phyloP scores from a whole-genome alignment of 2,888 invertebrate species.

The Phaonia tiefii region DNA sequence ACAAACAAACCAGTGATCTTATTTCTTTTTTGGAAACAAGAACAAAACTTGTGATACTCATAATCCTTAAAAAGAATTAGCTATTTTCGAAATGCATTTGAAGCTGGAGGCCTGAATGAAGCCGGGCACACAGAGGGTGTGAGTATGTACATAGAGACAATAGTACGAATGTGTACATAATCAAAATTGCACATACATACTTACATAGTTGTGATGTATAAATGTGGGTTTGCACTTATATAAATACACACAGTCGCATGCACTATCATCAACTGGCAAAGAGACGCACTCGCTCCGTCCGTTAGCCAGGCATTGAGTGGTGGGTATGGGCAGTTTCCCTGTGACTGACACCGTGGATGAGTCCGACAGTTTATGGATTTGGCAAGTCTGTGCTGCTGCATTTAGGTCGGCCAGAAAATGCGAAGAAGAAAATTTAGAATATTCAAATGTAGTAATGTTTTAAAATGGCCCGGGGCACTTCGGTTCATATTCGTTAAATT shows the following conservation, averaged over 20 bases:
- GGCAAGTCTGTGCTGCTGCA: not conserved
- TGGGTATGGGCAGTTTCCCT: slow-evolving; percentile 38
- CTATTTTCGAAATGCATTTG: slow-evolving; percentile 30
- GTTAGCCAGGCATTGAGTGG: slow-evolving; percentile 1
- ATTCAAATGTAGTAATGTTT: slow-evolving; percentile 71
- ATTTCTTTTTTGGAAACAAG: slow-evolving; percentile 17
- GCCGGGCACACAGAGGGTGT: not conserved
- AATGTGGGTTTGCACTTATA: no score
- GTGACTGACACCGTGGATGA: slow-evolving; percentile 64
- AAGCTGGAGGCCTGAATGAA: not conserved
- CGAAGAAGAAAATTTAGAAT: slow-evolving; percentile 55
- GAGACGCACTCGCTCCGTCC: not conserved
- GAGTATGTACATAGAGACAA: not conserved
- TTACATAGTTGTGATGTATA: no score
- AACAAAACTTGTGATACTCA: not conserved
- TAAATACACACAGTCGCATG: no score
- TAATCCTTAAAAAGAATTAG: slow-evolving; percentile 32
- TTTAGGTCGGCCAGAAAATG: slow-evolving; percentile 42
- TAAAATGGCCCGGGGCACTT: slow-evolving; percentile 72
- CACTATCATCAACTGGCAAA: not conserved
- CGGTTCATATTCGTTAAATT: slow-evolving; percentile 77
- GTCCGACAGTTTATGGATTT: slow-evolving; percentile 62
- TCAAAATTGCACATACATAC: not conserved
- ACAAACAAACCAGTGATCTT: not conserved
- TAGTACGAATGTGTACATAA: not conserved